Percentiles rank a stretch among this genome's conserved stretches.
Conservation (phyloP, 2,113 vertebrate genomes). For the Sinocyclocheilus anophthalmus region DNA sequence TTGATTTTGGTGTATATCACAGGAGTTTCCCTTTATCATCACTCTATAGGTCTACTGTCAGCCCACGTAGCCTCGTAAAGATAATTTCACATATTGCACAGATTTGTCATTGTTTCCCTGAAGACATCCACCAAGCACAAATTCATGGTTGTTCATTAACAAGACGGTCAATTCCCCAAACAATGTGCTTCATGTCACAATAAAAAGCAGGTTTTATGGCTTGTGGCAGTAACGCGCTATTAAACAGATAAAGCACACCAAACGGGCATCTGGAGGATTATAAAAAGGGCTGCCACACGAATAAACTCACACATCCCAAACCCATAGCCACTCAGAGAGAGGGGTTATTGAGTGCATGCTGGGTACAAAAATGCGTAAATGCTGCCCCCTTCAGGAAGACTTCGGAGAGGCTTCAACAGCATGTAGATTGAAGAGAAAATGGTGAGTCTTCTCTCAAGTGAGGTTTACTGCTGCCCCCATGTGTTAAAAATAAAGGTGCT, state of each 20-base stretch:
- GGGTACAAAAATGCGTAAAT: background rate
- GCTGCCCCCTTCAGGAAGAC: conserved; percentile 46
- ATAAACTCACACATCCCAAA: conserved; percentile 73
- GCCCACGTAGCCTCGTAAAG: conserved; percentile 65
- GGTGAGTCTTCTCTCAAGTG: background rate
- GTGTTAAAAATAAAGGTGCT: background rate
- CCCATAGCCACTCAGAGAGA: conserved; percentile 36
- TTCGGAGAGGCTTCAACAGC: background rate
- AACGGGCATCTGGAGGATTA: conserved; percentile 61
- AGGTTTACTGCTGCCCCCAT: conserved; percentile 40
- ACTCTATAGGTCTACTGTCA: conserved; percentile 25
- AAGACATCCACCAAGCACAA: conserved; percentile 56
- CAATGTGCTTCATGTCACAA: conserved; percentile 62
- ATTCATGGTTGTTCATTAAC: conserved; percentile 73
- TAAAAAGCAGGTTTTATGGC: conserved; percentile 62
- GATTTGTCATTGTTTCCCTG: conserved; percentile 56
- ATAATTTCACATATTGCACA: conserved; percentile 62
- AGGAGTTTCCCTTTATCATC: conserved; percentile 38
- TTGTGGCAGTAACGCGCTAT: conserved; percentile 62
- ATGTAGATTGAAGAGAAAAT: background rate
- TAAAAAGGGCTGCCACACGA: conserved; percentile 72
- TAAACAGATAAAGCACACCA: conserved; percentile 64
- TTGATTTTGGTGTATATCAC: conserved; percentile 70
- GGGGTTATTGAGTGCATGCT: conserved; percentile 54
- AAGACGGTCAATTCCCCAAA: conserved; percentile 64